A percentile compares a stretch with the other conserved stretches of the same genome.
Conservation (phyloP, 2,797 vertebrate species). For the Kryptopterus vitreolus region DNA sequence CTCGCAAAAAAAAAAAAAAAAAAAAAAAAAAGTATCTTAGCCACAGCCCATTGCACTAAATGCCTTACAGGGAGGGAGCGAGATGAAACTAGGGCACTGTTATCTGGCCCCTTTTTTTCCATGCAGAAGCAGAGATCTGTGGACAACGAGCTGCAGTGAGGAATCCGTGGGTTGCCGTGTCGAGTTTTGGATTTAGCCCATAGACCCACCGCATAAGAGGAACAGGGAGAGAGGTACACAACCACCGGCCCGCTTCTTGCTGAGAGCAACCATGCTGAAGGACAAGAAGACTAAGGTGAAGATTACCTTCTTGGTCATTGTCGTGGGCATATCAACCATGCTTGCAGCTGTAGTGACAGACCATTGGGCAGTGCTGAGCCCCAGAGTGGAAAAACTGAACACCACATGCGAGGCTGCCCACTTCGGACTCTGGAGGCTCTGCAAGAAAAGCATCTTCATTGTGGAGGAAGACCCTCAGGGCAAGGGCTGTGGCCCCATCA, state of each 20-base stretch:
- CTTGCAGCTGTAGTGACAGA: constrained; percentile 87
- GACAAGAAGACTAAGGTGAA: constrained; percentile 84
- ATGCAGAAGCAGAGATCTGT: constrained; percentile 66
- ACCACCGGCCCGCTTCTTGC: constrained; percentile 14
- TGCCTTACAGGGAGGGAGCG: constrained; percentile 52
- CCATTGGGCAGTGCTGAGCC: constrained; percentile 94
- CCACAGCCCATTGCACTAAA: constrained; percentile 50
- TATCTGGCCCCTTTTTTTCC: constrained; percentile 74
- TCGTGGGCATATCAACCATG: constrained; percentile 85
- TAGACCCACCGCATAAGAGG: not conserved
- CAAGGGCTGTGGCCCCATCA: constrained; percentile 81
- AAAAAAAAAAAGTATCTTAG: constrained; percentile 60
- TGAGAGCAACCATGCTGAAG: constrained; percentile 74
- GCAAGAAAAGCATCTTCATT: constrained; percentile 82
- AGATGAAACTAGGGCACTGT: constrained; percentile 76
- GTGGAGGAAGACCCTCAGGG: constrained; percentile 70
- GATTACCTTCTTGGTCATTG: constrained; percentile 80
- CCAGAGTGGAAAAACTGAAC: constrained; percentile 77
- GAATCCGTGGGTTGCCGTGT: constrained; percentile 50
- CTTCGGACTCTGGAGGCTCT: constrained; percentile 94
- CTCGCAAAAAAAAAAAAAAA: constrained; percentile 66
- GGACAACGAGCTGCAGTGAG: constrained; percentile 59
- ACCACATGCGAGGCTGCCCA: constrained; percentile 88
- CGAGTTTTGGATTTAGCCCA: constrained; percentile 33
- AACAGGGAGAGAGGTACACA: not conserved